phyloP scores from a whole-genome alignment of 2,888 invertebrate genomes.

The Himalopsyche japonica region DNA sequence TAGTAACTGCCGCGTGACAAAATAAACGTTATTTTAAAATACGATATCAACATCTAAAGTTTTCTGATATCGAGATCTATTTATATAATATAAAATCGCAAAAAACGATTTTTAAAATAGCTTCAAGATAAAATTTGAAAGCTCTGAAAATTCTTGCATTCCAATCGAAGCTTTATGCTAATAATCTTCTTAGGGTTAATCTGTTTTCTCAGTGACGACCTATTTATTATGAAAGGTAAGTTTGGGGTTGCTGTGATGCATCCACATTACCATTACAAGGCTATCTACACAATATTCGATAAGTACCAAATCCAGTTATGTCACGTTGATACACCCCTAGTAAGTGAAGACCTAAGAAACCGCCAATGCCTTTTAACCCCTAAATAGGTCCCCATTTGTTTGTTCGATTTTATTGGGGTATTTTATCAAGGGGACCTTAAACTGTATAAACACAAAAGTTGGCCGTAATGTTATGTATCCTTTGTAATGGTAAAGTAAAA shows the following conservation, averaged over 20 bases:
- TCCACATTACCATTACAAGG: slow-evolving; percentile 2
- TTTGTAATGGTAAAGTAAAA: too few relatives aligned
- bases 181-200: not conserved
- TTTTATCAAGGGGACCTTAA: not conserved
- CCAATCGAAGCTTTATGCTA: not conserved
- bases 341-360: not conserved
- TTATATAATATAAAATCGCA: too few relatives aligned
- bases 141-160: not conserved
- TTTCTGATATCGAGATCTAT: too few relatives aligned
- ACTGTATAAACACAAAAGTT: too few relatives aligned
- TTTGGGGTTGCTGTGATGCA: not conserved
- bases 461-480: too few relatives aligned
- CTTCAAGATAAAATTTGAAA: not conserved
- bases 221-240: not conserved
- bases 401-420: not conserved
- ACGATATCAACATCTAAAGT: too few relatives aligned
- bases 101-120: not conserved
- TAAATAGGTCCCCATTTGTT: not conserved
- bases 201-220: not conserved
- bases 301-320: slow-evolving; percentile 14
- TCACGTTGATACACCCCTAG: slow-evolving; percentile 8
- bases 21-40: too few relatives aligned
- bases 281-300: not conserved
- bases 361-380: not conserved
- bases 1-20: too few relatives aligned